Evolutionary conservation across 1,140 invertebrate genomes (phyloP).

Genomic region (Phymastichus coffea): DNA sequence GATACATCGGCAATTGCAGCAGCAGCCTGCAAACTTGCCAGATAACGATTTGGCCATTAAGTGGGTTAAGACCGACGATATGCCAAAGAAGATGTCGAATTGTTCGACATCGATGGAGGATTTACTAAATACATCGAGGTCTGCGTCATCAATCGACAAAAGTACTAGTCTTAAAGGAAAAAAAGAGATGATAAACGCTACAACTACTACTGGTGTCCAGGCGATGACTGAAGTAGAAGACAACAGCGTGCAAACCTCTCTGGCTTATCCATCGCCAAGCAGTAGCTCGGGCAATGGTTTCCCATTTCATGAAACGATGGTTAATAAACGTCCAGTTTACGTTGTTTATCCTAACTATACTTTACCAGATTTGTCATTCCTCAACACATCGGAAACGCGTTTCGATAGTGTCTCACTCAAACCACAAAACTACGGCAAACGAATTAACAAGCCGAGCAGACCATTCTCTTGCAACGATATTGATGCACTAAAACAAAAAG

Average conservation of each 20-base stretch:
- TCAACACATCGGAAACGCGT: conserved; percentile 65
- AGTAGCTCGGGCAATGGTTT: neutral
- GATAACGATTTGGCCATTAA: conserved; percentile 52
- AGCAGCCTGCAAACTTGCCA: conserved; percentile 25
- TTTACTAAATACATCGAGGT: conserved; percentile 4
- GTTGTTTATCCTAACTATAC: conserved; percentile 91
- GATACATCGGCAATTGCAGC: conserved; percentile 27
- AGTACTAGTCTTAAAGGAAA: neutral
- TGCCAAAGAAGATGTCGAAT: conserved; percentile 8
- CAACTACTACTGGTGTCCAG: conserved; percentile 33
- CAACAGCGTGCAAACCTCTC: conserved; percentile 51
- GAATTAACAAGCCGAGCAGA: conserved; percentile 59
- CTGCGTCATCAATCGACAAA: neutral
- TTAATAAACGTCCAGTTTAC: conserved; percentile 74
- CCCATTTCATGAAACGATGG: conserved; percentile 39
- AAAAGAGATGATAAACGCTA: neutral
- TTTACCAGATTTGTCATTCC: conserved; percentile 83
- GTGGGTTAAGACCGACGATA: conserved; percentile 47
- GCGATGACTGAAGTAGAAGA: conserved; percentile 47
- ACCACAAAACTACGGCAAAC: conserved; percentile 54
- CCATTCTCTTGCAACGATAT: conserved; percentile 85
- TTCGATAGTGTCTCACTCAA: conserved; percentile 65
- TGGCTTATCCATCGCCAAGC: conserved; percentile 37
- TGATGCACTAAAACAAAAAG: conserved; percentile 75
- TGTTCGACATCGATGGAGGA: conserved; percentile 26